phyloP scores from a whole-genome alignment of 1,140 invertebrate species.

The Drosophila micromelanica region DNA sequence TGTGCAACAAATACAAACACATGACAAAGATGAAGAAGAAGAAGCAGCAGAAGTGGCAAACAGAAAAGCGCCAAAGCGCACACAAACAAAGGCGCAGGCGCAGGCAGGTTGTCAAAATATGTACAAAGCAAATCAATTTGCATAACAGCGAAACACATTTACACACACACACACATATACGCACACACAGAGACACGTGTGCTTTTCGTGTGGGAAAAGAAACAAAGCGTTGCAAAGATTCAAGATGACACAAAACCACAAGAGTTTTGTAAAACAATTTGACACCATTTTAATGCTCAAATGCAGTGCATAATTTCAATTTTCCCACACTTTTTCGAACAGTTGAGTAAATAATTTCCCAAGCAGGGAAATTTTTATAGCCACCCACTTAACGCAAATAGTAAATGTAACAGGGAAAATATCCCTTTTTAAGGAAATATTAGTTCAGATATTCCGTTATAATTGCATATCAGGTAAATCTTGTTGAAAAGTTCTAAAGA shows the following conservation, averaged over 20 bases:
- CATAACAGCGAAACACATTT: constrained; percentile 59
- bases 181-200: constrained; percentile 16
- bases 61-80: constrained; percentile 25
- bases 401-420: constrained; percentile 4
- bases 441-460: background rate
- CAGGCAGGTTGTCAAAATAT: constrained; percentile 68
- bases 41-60: constrained; percentile 4
- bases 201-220: constrained; percentile 59
- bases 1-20: constrained; percentile 38
- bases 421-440: background rate
- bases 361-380: constrained; percentile 30
- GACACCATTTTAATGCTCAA: constrained; percentile 41
- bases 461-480: background rate
- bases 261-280: constrained; percentile 49
- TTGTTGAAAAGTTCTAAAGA: background rate
- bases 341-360: constrained; percentile 24
- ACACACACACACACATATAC: constrained; percentile 12
- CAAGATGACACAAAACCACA: constrained; percentile 39
- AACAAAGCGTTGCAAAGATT: constrained; percentile 43
- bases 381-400: constrained; percentile 13
- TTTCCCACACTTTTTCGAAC: constrained; percentile 35
- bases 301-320: constrained; percentile 20
- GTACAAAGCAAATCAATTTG: constrained; percentile 77
- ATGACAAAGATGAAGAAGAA: constrained; percentile 11
- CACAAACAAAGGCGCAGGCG: constrained; percentile 69